phyloP scores from a whole-genome alignment of 2,797 vertebrate genomes.

The Ptychadena robeensis region DNA sequence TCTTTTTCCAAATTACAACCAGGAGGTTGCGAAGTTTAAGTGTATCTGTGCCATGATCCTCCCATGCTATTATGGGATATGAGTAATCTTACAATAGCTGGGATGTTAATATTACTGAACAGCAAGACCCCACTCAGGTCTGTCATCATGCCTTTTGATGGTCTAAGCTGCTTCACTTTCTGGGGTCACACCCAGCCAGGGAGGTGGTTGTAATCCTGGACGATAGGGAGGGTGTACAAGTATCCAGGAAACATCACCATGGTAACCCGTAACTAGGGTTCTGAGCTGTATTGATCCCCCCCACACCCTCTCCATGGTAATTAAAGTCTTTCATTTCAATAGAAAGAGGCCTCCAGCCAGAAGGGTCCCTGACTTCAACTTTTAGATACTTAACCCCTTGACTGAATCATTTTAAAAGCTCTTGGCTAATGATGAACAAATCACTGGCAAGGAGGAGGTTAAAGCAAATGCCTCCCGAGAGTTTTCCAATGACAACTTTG shows the following conservation, averaged over 20 bases:
- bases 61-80: conserved; percentile 12
- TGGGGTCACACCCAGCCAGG: conserved; percentile 59
- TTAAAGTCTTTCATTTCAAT: conserved; percentile 61
- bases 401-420: conserved; percentile 33
- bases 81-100: conserved; percentile 7
- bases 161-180: conserved; percentile 26
- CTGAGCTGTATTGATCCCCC: conserved; percentile 52
- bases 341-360: conserved; percentile 54
- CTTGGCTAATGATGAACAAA: conserved; percentile 11
- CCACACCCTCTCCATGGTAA: conserved; percentile 51
- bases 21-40: background rate
- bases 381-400: conserved; percentile 55
- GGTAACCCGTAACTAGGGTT: conserved; percentile 49
- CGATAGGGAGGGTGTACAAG: conserved; percentile 13
- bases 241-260: conserved; percentile 49
- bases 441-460: conserved; percentile 23
- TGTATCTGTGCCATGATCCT: background rate
- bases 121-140: conserved; percentile 24
- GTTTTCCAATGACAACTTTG: conserved; percentile 7
- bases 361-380: conserved; percentile 55
- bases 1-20: background rate
- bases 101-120: conserved; percentile 21
- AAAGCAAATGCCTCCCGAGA: conserved; percentile 18
- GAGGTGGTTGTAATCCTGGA: conserved; percentile 46
- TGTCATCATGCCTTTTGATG: conserved; percentile 31